phyloP scores from a whole-genome alignment of 2,113 vertebrate genomes.

The Cepphus grylle region DNA sequence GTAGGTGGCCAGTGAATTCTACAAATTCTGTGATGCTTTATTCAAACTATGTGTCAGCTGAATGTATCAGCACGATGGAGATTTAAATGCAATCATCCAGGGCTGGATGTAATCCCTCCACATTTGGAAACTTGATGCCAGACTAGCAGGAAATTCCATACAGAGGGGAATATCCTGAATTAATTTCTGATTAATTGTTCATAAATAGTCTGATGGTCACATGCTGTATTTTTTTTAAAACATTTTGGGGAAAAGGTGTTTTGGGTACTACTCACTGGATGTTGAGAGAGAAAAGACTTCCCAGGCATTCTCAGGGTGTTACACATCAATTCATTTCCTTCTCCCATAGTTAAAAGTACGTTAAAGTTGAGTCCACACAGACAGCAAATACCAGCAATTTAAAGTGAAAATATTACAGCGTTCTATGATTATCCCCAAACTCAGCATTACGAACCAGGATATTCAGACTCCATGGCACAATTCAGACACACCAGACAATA shows the following conservation, averaged over 20 bases:
- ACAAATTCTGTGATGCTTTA: not conserved
- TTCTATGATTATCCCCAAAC: not conserved
- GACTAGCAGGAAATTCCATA: not conserved
- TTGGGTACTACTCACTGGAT: not conserved
- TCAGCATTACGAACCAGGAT: not conserved
- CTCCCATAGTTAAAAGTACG: not conserved
- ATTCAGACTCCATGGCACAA: not conserved
- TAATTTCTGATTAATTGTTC: not conserved
- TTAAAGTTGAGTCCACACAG: not conserved
- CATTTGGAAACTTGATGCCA: not conserved
- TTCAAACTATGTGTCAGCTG: not conserved
- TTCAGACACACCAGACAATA: not conserved
- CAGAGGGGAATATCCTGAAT: not conserved
- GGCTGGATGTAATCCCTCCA: not conserved
- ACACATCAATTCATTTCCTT: not conserved
- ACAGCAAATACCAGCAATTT: not conserved
- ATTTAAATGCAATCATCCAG: not conserved
- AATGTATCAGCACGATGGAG: not conserved
- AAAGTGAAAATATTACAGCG: not conserved
- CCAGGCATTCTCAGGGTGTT: not conserved
- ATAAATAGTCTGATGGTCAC: not conserved
- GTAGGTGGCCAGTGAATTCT: not conserved
- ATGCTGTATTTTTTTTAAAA: not conserved
- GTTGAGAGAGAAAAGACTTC: not conserved
- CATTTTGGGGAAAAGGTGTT: not conserved